Evolutionary conservation across 1,140 invertebrate species (phyloP).

Genomic region (Goniozus legneri): DNA sequence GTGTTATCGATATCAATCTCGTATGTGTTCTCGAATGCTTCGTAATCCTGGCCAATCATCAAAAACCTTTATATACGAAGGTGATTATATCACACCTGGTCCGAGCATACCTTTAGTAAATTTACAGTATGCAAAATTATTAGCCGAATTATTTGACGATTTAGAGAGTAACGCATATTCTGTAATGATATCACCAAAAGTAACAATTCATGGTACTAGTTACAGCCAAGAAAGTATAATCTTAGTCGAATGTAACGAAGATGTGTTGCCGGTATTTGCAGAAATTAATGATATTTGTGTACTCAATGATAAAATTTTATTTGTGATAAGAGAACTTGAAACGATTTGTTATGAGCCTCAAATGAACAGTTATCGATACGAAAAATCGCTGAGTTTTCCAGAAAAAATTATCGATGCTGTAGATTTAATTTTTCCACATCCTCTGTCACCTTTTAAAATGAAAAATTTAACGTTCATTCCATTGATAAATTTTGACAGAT

Average conservation of each 20-base stretch:
- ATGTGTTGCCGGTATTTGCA: background rate
- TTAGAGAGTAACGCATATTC: background rate
- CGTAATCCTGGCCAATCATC: background rate
- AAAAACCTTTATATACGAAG: constrained; percentile 12
- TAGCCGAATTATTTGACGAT: constrained; percentile 6
- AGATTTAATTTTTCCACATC: background rate
- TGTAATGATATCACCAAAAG: background rate
- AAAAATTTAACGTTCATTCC: no score
- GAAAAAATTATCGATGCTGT: background rate
- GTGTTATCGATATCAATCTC: constrained; percentile 12
- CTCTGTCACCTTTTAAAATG: background rate
- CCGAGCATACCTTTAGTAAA: constrained; percentile 10
- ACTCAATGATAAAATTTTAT: background rate
- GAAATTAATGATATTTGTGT: background rate
- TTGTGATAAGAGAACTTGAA: background rate
- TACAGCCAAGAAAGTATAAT: background rate
- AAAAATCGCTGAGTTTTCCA: background rate
- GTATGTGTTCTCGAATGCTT: constrained; percentile 2
- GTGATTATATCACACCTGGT: constrained; percentile 9
- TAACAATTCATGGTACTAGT: background rate
- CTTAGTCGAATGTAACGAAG: background rate
- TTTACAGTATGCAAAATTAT: constrained; percentile 6
- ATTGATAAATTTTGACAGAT: no score
- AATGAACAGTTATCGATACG: background rate
- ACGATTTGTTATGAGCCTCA: background rate